Evolutionary conservation across 2,888 invertebrate species (phyloP).

Genomic region (Cephus pygmeus): DNA sequence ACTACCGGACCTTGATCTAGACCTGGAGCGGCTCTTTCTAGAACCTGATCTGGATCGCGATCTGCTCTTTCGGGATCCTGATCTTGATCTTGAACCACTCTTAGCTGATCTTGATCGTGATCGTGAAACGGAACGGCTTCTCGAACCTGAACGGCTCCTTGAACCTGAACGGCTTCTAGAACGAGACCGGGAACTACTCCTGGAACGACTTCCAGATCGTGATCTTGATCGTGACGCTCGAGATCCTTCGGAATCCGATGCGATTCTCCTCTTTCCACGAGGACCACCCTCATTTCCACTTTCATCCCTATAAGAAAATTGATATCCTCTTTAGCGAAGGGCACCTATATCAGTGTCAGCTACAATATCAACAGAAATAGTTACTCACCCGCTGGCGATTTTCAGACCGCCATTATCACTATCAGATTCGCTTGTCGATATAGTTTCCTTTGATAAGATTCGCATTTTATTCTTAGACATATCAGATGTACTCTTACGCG

Average conservation of each 20-base stretch:
- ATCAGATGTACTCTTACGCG: conserved; percentile 68
- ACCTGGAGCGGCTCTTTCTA: conserved; percentile 36
- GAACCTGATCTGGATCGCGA: conserved; percentile 63
- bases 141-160: conserved; percentile 60
- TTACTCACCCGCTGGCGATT: conserved; percentile 70
- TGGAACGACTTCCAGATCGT: conserved; percentile 49
- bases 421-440: conserved; percentile 89
- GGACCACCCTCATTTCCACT: conserved; percentile 67
- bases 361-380: conserved; percentile 44
- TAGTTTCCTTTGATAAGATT: conserved; percentile 93
- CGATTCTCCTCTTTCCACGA: conserved; percentile 70
- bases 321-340: neutral
- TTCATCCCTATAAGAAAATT: conserved; percentile 57
- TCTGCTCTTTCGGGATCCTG: conserved; percentile 42
- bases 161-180: conserved; percentile 62
- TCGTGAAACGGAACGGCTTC: conserved; percentile 62
- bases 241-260: conserved; percentile 73
- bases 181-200: conserved; percentile 46
- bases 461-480: conserved; percentile 87
- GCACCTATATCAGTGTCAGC: conserved; percentile 35
- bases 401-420: conserved; percentile 74
- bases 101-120: conserved; percentile 60
- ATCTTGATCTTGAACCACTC: conserved; percentile 40
- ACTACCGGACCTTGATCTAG: conserved; percentile 29
- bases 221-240: conserved; percentile 57